Evolutionary conservation across 1,140 invertebrate genomes (phyloP), one percentile per base, ranked within the genome.

Genomic region (Adelges cooleyi): DNA sequence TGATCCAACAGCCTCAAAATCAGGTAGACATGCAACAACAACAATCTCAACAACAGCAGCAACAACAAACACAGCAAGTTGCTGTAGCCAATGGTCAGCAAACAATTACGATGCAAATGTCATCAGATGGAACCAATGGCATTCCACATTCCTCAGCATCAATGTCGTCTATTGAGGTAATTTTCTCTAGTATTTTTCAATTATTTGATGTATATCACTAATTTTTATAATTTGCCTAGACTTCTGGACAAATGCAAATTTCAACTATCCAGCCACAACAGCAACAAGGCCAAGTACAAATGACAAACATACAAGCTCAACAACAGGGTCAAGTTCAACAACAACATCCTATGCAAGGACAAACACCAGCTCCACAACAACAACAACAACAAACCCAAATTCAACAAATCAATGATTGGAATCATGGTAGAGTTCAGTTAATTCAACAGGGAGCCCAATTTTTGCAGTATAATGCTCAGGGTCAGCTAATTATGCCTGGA

Each of bases 111-210:
- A 66, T 66, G 65, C 65, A 66, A 10, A 53, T 53, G 51, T 44
- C 77, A 75, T 54, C 73, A 75, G 29, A 75, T 77, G 70, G 78
- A 78, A 69, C 79, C 78, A 59, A 77, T 79, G 36, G 81, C 79
- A 38, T 44, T 15, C 48, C 52, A 53, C 46, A 65, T 40, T 53
- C 75, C 74, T 72, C 76, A 77, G 76, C 77, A 75, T 74, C 68
- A 70, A 71, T 73, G 54, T 69, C 69, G 53, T 38, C 67, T 56
- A 46, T 68, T 46, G 38, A 65, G 46, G 53, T 29, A 66, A 33
- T 38, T 17, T 33, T 27, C 18, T 40, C 1, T 29, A 17, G 27
- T 22, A 66, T 54, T 25, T 10, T 18, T 2, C 11, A 3, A 70
- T 73, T 67, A 70, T 74, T 23, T 10, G 17, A 54, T 23, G 4